Base-by-base conservation (phyloP, 2,797 vertebrate species). In the Bucorvus abyssinicus region DNA sequence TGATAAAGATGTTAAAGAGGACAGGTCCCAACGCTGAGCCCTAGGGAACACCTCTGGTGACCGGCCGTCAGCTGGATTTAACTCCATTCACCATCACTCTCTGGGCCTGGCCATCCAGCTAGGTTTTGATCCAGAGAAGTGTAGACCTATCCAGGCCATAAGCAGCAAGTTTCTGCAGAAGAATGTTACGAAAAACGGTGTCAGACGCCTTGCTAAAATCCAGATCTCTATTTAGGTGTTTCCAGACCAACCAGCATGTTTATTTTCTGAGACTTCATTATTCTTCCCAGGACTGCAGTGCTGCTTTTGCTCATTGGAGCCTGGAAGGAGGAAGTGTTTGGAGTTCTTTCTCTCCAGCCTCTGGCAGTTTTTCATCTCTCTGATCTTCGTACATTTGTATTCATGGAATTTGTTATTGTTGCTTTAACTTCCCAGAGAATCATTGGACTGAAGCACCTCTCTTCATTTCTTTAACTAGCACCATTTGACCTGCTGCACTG, bases 401-500 rank as follows among this genome's bases (percentile, higher is more conserved):
- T 97, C 96, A 97, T 97, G 95, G 96, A 97, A 97, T 97, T 97
- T 97, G 95, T 98, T 96, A 90, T 85, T 97, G 96, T 98, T 97
- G 95, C 93, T 98, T 98, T 98, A 97, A 97, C 97, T 97, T 98
- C 93, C 92, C 90, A 93, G 87, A 97, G 95, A 87, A 97, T 95
- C 91, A 89, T 95, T 98, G 97, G 91, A 68, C 90, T 97, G 97
- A 98, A 98, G 97, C 93, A 97, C 94, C 96, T 93, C 91, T 98
- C 96, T 97, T 97, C 95, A 96, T 97, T 97, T 97, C 67, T 60
- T 91, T 96, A 97, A 98, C 97, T 97, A 97, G 90, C 96, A 90
- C 87, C 96, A 97, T 98, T 98, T 98, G 97, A 98, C 97, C 96
- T 94, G 92, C 81, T 93, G 95, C 94, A 96, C 77, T 87, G 94